Conservation (phyloP, 23 tunicate genomes). For the Botrylloides violaceus region DNA sequence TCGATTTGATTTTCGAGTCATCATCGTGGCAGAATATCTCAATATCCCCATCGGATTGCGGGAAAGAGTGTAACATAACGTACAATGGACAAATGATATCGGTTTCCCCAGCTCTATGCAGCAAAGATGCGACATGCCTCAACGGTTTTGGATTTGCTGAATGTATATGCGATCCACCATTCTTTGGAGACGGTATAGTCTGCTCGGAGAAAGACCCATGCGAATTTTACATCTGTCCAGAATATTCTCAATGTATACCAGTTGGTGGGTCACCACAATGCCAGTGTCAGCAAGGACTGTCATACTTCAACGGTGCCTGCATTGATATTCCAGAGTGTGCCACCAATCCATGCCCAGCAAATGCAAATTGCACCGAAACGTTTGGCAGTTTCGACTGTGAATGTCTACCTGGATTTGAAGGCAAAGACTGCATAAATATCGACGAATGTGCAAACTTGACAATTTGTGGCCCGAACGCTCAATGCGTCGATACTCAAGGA, state of each 20-base stretch:
- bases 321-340: not conserved
- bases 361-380: not conserved
- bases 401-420: not conserved
- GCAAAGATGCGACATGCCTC: not conserved
- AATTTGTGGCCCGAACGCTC: not conserved
- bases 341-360: not conserved
- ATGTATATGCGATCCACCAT: not conserved
- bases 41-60: not conserved
- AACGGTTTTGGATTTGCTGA: not conserved
- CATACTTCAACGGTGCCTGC: not conserved
- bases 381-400: not conserved
- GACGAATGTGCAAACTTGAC: not conserved
- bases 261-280: not conserved
- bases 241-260: not conserved
- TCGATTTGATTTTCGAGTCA: not conserved
- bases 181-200: not conserved
- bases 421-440: not conserved
- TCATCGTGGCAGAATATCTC: not conserved
- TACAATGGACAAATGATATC: conserved; percentile 18
- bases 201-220: conserved; percentile 1
- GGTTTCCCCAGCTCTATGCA: not conserved
- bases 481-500: not conserved
- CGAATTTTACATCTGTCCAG: not conserved
- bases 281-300: not conserved
- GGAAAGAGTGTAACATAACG: not conserved